phyloP scores from a whole-genome alignment of 2,888 invertebrate genomes.

The Gasteruption jaculator region DNA sequence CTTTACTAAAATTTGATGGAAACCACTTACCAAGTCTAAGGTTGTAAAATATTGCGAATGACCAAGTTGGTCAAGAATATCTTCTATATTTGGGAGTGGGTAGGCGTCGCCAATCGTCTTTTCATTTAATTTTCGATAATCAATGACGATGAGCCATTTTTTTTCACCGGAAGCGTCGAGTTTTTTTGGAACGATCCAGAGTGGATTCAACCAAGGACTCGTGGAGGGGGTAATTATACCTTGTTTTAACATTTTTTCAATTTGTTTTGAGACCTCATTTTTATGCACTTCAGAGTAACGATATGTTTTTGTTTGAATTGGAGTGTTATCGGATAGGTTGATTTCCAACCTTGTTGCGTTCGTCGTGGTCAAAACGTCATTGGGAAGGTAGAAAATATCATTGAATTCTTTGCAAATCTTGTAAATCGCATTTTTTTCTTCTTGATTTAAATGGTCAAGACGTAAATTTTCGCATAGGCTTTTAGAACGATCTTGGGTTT shows the following conservation, averaged over 20 bases:
- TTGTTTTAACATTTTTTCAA: constrained; percentile 30
- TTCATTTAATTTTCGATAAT: constrained; percentile 44
- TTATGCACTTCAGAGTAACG: constrained; percentile 36
- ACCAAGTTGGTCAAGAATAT: constrained; percentile 43
- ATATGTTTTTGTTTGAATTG: constrained; percentile 33
- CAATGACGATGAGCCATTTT: constrained; percentile 41
- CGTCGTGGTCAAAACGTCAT: too few relatives aligned
- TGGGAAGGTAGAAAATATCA: too few relatives aligned
- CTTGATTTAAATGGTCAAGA: too few relatives aligned
- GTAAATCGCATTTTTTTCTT: too few relatives aligned
- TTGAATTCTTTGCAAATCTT: too few relatives aligned
- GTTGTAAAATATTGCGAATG: constrained; percentile 41
- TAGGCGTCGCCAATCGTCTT: constrained; percentile 39
- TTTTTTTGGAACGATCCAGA: constrained; percentile 38
- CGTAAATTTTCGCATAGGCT: constrained; percentile 18
- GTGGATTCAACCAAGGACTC: too few relatives aligned
- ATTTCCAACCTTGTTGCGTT: too few relatives aligned
- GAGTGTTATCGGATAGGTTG: constrained; percentile 26
- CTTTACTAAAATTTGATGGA: constrained; percentile 42
- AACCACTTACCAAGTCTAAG: constrained; percentile 44
- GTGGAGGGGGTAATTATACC: too few relatives aligned
- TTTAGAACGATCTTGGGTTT: constrained; percentile 11
- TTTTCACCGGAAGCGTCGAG: constrained; percentile 30
- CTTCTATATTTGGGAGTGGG: constrained; percentile 41
- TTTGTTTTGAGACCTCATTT: too few relatives aligned